A percentile compares a stretch with the other conserved stretches of the same genome.
Conservation (phyloP, 1,140 invertebrate genomes). For the Trichomalopsis sarcophagae region DNA sequence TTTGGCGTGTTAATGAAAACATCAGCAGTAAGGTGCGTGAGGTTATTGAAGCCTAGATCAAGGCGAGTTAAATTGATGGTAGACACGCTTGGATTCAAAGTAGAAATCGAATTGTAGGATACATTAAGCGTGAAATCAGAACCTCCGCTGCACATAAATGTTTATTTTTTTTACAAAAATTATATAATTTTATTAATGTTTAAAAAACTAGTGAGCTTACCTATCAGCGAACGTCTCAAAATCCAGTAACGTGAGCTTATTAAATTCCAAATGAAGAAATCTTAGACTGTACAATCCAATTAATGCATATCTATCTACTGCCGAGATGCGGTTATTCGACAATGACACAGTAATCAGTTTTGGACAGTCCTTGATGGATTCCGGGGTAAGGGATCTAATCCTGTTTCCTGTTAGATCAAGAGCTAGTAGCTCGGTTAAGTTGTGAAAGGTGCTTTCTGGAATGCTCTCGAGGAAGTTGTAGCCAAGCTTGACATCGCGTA, state of each 20-base stretch:
- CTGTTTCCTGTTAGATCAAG: constrained; percentile 71
- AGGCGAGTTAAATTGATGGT: constrained; percentile 74
- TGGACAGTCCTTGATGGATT: constrained; percentile 67
- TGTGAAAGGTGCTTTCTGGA: constrained; percentile 84
- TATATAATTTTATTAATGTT: not conserved
- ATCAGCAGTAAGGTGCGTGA: constrained; percentile 79
- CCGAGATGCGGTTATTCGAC: constrained; percentile 78
- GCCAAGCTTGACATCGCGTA: constrained; percentile 83
- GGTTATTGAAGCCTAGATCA: constrained; percentile 86
- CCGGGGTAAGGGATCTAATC: constrained; percentile 61
- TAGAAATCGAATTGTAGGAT: constrained; percentile 69
- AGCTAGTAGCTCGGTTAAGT: constrained; percentile 72
- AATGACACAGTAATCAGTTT: constrained; percentile 70
- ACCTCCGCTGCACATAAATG: constrained; percentile 59
- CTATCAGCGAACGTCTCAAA: constrained; percentile 66
- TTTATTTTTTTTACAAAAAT: not conserved
- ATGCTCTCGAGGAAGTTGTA: constrained; percentile 84
- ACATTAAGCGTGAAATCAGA: constrained; percentile 70
- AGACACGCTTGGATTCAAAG: constrained; percentile 61
- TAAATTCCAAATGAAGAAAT: constrained; percentile 72
- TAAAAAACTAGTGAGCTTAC: not conserved
- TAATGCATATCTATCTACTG: constrained; percentile 83
- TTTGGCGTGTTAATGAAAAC: constrained; percentile 81
- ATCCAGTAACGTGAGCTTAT: constrained; percentile 65
- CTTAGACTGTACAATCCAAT: constrained; percentile 73